Evolutionary conservation across 2,888 invertebrate genomes (phyloP).

Genomic region (Drosophila borborema): DNA sequence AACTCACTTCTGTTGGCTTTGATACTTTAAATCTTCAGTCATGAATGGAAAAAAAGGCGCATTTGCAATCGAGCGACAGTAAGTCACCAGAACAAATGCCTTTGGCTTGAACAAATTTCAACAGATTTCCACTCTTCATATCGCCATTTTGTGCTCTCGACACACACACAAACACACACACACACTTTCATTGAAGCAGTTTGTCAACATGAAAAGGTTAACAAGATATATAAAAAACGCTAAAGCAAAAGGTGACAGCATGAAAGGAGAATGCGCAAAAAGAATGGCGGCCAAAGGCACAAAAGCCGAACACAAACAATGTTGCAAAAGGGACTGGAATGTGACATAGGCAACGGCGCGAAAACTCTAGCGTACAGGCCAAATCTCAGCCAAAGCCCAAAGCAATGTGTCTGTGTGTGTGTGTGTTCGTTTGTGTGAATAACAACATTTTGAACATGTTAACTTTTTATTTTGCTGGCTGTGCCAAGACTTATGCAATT

Average conservation of each 20-base stretch:
- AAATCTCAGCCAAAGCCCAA: conserved; percentile 39
- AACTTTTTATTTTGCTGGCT: conserved; percentile 68
- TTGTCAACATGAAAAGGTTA: conserved; percentile 76
- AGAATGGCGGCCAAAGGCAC: conserved; percentile 55
- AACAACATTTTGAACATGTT: conserved; percentile 80
- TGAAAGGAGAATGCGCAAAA: conserved; percentile 45
- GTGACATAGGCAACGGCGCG: conserved; percentile 5
- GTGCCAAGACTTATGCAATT: conserved; percentile 72
- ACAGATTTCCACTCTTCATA: conserved; percentile 66
- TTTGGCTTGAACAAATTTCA: conserved; percentile 59
- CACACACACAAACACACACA: conserved; percentile 12
- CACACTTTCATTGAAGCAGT: conserved; percentile 44
- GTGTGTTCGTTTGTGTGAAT: conserved; percentile 62
- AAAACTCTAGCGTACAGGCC: conserved; percentile 12
- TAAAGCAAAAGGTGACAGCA: conserved; percentile 53
- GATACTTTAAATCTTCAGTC: conserved; percentile 3
- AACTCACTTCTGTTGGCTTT: background rate
- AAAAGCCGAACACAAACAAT: conserved; percentile 43
- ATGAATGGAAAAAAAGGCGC: background rate
- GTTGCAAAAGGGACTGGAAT: conserved; percentile 34
- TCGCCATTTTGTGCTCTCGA: conserved; percentile 32
- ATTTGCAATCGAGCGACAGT: conserved; percentile 12
- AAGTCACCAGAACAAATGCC: conserved; percentile 53
- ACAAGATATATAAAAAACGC: conserved; percentile 74
- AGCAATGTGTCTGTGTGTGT: conserved; percentile 2